phyloP scores from a whole-genome alignment of 2,113 vertebrate species.

The Caretta caretta region DNA sequence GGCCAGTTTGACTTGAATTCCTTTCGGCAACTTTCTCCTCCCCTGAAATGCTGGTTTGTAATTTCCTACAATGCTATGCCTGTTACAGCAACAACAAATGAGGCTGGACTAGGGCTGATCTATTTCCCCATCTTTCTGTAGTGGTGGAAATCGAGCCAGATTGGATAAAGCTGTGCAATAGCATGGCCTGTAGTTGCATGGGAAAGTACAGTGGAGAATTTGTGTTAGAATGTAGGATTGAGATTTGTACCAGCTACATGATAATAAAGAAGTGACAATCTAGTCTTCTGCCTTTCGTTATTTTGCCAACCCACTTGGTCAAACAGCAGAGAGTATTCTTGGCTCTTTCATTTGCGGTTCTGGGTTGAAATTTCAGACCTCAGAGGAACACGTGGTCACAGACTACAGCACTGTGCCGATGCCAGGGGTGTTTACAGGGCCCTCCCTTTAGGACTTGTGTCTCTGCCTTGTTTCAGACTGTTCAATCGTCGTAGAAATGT shows the following conservation, averaged over 20 bases:
- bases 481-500: accelerated
- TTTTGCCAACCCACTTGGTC: slow-evolving; percentile 23
- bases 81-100: background rate
- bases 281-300: background rate
- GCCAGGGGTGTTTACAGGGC: background rate
- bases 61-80: accelerated
- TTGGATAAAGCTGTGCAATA: accelerated
- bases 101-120: no score
- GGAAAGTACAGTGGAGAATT: background rate
- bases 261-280: slow-evolving; percentile 53
- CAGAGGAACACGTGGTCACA: background rate
- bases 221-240: background rate
- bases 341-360: background rate
- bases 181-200: background rate
- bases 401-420: background rate
- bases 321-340: background rate
- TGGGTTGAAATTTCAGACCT: background rate
- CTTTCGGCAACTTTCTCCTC: accelerated
- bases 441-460: accelerated
- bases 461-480: background rate
- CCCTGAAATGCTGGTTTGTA: accelerated
- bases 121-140: accelerated
- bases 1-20: accelerated
- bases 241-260: slow-evolving; percentile 12
- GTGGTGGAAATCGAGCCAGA: accelerated